Evolutionary conservation across 53 echinoderm and acorn worm genomes (phyloP).

Genomic region (Echinarachnius parma): DNA sequence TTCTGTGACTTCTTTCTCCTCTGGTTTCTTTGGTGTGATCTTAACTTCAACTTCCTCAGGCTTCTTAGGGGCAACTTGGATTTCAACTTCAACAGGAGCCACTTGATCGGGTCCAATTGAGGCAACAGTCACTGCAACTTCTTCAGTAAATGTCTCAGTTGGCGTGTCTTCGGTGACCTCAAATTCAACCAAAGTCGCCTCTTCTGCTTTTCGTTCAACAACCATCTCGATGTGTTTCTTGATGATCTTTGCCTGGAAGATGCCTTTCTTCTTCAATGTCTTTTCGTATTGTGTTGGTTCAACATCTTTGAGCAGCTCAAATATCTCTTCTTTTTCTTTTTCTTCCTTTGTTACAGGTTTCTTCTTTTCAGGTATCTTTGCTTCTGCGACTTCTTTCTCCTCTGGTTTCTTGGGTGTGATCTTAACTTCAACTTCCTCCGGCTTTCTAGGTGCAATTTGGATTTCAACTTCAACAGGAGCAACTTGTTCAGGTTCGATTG

Average conservation of each 20-base stretch:
- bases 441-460: not conserved
- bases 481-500: not conserved
- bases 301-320: constrained; percentile 66
- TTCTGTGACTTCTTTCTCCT: not conserved
- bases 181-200: not conserved
- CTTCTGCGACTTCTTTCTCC: not conserved
- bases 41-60: not conserved
- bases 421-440: constrained; percentile 5
- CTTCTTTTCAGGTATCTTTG: constrained; percentile 1
- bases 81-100: not conserved
- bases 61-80: not conserved
- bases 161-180: not conserved
- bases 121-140: not conserved
- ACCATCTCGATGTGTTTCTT: constrained; percentile 52
- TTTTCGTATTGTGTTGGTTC: constrained; percentile 52
- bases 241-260: constrained; percentile 47
- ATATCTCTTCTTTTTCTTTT: constrained; percentile 52
- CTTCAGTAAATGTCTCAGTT: constrained; percentile 7
- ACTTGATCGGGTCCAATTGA: not conserved
- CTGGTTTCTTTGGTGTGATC: not conserved
- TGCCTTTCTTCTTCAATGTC: constrained; percentile 48
- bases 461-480: constrained; percentile 1
- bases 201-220: constrained; percentile 40
- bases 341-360: constrained; percentile 5
- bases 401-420: not conserved